These are phyloP conservation scores for Trichogramma pretiosum DNA, from an alignment of 1,140 invertebrate genomes.

Conservation along the genomic window DNA sequence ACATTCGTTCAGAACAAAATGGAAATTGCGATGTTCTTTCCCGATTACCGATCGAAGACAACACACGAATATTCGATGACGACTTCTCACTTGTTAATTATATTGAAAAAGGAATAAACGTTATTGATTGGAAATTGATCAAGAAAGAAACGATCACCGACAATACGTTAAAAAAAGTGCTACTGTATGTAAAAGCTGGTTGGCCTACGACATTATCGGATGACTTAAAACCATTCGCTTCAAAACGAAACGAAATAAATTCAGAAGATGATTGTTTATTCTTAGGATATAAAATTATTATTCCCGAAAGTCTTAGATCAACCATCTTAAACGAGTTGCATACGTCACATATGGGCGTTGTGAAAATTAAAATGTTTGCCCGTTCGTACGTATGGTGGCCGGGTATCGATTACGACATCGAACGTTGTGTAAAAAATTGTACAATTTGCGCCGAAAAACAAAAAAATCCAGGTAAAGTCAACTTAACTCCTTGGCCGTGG, in stretches of 20 bases:
- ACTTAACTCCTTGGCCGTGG: slow-evolving; percentile 33
- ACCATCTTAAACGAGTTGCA: slow-evolving; percentile 24
- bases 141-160: background rate
- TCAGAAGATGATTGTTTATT: slow-evolving; percentile 23
- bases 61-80: background rate
- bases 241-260: slow-evolving; percentile 6
- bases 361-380: no score
- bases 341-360: no score
- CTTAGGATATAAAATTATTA: slow-evolving; percentile 28
- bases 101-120: background rate
- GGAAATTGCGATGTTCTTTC: no score
- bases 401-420: no score
- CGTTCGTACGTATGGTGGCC: no score
- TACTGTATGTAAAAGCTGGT: background rate
- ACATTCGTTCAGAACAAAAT: slow-evolving; percentile 1
- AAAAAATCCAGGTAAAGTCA: slow-evolving; percentile 17
- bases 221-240: background rate
- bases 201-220: background rate
- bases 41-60: background rate
- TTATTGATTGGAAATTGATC: slow-evolving; percentile 1
- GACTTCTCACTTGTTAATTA: slow-evolving; percentile 5
- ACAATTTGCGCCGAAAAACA: no score
- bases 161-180: no score
- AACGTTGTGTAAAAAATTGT: no score
- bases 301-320: slow-evolving; percentile 29